phyloP scores from a whole-genome alignment of 1,140 invertebrate genomes.

The Cheumatopsyche charites region DNA sequence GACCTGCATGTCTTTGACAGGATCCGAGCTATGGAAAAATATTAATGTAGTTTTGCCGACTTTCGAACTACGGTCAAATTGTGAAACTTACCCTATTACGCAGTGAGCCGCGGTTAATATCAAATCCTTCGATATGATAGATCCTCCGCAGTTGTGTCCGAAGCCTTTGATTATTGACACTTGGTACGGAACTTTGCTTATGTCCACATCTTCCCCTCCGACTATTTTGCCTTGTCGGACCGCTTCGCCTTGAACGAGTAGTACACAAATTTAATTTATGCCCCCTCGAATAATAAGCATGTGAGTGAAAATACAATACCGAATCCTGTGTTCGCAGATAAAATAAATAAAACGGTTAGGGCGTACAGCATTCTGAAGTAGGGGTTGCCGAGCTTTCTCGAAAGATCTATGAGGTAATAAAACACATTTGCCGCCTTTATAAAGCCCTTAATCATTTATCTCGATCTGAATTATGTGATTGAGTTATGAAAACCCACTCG shows the following conservation, averaged over 20 bases:
- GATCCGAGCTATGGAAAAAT: slow-evolving; percentile 16
- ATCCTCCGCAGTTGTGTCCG: slow-evolving; percentile 28
- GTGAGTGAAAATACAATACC: not conserved
- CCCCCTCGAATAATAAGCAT: not conserved
- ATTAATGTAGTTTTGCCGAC: not conserved
- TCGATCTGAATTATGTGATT: slow-evolving; percentile 32
- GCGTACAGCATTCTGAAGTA: not conserved
- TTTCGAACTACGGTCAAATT: not conserved
- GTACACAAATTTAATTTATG: not conserved
- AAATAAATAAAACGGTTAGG: not conserved
- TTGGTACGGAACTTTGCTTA: slow-evolving; percentile 24
- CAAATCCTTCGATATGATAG: slow-evolving; percentile 20
- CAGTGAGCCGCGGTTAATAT: slow-evolving; percentile 32
- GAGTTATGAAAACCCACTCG: slow-evolving; percentile 28
- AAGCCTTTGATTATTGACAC: slow-evolving; percentile 18
- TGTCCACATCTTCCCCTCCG: slow-evolving; percentile 18
- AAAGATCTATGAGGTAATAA: slow-evolving; percentile 18
- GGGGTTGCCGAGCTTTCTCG: not conserved
- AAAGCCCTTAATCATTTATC: slow-evolving; percentile 31
- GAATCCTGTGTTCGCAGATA: not conserved
- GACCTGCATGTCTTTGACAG: slow-evolving; percentile 11
- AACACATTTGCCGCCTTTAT: slow-evolving; percentile 31
- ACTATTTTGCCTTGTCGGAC: slow-evolving; percentile 24
- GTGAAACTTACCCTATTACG: slow-evolving; percentile 21
- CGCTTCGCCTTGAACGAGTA: not conserved